Conservation (phyloP, 2,888 invertebrate genomes). For the Ischnura elegans region DNA sequence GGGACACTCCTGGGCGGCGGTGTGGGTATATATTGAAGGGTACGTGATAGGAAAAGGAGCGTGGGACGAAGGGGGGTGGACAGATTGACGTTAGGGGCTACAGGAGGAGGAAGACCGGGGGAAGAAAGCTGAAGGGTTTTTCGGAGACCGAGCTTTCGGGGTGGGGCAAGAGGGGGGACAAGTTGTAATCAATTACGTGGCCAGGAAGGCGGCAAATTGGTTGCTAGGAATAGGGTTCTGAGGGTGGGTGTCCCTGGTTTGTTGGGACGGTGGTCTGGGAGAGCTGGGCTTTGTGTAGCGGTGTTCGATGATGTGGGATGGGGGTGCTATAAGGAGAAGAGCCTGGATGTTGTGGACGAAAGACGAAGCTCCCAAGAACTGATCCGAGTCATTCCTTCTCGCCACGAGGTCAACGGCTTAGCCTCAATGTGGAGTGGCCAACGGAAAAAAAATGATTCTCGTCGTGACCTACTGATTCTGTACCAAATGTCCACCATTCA, state of each 20-base stretch:
- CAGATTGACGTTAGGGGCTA: neutral
- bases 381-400: neutral
- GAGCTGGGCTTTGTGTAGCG: no score
- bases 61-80: neutral
- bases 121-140: neutral
- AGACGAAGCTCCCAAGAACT: neutral
- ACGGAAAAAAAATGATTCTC: neutral
- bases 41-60: neutral
- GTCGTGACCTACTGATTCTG: neutral
- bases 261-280: neutral
- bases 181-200: conserved; percentile 66
- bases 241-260: neutral
- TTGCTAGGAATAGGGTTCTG: conserved; percentile 22
- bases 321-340: neutral
- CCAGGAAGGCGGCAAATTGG: conserved; percentile 55
- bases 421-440: neutral
- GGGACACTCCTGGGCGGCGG: neutral
- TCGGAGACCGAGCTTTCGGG: neutral
- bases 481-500: neutral
- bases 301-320: neutral
- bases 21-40: neutral
- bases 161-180: neutral
- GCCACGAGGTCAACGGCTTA: neutral
- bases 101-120: neutral
- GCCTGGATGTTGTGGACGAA: neutral